Percentiles rank a stretch among this genome's conserved stretches.
These are phyloP conservation scores for Gibbula magus DNA, from an alignment of 2,888 invertebrate genomes.

Conservation along the genomic window DNA sequence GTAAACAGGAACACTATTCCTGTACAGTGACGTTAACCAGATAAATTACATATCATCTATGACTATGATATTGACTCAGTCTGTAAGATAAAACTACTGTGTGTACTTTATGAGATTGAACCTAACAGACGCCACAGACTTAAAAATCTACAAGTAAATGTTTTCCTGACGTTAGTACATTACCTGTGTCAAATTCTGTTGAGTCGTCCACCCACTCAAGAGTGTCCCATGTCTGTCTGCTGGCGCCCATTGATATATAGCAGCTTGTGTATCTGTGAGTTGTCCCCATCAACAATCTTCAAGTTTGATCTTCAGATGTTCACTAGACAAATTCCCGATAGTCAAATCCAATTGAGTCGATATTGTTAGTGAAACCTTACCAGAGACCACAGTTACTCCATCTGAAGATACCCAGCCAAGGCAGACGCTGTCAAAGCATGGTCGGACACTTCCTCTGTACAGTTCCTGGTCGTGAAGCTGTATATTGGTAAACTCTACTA, in stretches of 20 bases:
- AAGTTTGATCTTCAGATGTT: background rate
- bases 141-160: too few relatives aligned
- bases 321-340: background rate
- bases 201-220: background rate
- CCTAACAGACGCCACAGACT: too few relatives aligned
- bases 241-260: background rate
- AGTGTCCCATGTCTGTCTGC: background rate
- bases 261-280: background rate
- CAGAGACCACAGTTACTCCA: background rate
- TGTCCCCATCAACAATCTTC: background rate
- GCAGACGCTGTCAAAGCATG: constrained; percentile 23
- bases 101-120: too few relatives aligned
- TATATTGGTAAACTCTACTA: background rate
- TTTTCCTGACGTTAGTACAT: too few relatives aligned
- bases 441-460: background rate
- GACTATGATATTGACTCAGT: too few relatives aligned
- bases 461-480: background rate
- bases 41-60: too few relatives aligned
- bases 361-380: background rate
- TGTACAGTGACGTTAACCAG: too few relatives aligned
- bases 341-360: background rate
- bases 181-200: background rate
- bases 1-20: too few relatives aligned
- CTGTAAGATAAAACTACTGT: too few relatives aligned
- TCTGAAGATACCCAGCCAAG: background rate